A percentile compares a stretch with the other conserved stretches of the same genome.
Conservation (phyloP, 2,888 invertebrate species). For the Serrognathus titanus region DNA sequence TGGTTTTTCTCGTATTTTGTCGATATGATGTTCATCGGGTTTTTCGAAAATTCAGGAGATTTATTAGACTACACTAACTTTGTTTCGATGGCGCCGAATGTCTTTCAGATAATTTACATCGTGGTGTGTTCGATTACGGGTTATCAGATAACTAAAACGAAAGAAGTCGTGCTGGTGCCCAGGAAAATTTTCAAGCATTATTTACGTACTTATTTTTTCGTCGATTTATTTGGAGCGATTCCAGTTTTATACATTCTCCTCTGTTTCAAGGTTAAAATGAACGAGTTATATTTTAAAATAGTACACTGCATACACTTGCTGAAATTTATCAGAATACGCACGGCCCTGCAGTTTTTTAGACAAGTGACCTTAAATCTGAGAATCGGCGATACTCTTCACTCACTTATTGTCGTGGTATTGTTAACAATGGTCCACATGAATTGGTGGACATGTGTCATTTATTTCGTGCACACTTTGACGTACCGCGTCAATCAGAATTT, state of each 20-base stretch:
- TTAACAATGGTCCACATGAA: constrained; percentile 10
- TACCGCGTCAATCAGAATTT: constrained; percentile 7
- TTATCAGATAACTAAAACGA: constrained; percentile 25
- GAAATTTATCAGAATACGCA: constrained; percentile 8
- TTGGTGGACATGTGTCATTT: constrained; percentile 15
- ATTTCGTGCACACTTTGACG: constrained; percentile 6
- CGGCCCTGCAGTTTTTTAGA: constrained; percentile 6
- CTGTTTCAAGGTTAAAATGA: background rate
- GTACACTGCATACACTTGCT: constrained; percentile 6
- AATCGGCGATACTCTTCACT: constrained; percentile 6
- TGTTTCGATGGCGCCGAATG: constrained; percentile 30
- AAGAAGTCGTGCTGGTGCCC: constrained; percentile 24
- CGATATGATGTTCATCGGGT: constrained; percentile 18
- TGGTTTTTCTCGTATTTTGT: constrained; percentile 22
- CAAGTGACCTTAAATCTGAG: constrained; percentile 8
- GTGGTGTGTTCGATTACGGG: constrained; percentile 42
- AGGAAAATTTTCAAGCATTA: constrained; percentile 20
- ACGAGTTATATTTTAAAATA: constrained; percentile 12
- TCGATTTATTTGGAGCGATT: constrained; percentile 21
- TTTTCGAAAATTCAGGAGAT: background rate
- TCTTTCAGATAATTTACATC: constrained; percentile 15
- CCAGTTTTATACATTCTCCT: constrained; percentile 7
- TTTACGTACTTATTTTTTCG: constrained; percentile 22
- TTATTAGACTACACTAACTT: background rate
- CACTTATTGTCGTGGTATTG: constrained; percentile 4